These are phyloP conservation scores for Montipora efflorescens DNA, from an alignment of 64 coral and sea anemone species.

Conservation along the genomic window DNA sequence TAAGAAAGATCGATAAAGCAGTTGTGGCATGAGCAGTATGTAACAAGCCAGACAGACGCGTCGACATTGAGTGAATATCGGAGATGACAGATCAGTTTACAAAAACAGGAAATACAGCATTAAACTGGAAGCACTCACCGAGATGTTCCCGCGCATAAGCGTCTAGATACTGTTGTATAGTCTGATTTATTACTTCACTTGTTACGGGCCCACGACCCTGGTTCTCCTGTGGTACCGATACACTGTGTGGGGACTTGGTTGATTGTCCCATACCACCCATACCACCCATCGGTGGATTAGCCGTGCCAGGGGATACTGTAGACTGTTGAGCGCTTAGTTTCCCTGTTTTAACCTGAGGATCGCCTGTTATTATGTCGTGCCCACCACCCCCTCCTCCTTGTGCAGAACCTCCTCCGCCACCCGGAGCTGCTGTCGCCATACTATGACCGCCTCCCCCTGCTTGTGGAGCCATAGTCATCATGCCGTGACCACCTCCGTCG, in stretches of 20 bases:
- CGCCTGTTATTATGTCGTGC: no score
- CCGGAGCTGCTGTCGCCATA: background rate
- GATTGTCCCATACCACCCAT: background rate
- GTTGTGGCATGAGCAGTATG: no score
- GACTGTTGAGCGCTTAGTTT: background rate
- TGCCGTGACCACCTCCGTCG: background rate
- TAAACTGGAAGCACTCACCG: background rate
- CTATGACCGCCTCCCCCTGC: background rate
- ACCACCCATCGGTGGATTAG: background rate
- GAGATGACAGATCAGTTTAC: background rate
- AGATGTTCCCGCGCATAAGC: conserved; percentile 2
- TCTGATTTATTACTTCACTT: conserved; percentile 1
- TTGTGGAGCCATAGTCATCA: background rate
- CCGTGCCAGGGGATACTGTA: background rate
- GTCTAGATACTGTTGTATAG: background rate
- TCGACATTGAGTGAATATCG: background rate
- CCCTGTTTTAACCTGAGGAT: background rate
- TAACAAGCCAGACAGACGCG: no score
- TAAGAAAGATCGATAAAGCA: no score
- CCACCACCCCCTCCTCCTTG: no score
- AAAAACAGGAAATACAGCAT: background rate
- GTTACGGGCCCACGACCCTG: background rate
- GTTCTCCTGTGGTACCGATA: background rate
- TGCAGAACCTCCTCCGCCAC: no score
- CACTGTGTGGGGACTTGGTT: background rate